phyloP scores from a whole-genome alignment of 53 echinoderm and acorn worm genomes.

The Holothuria leucospilota region DNA sequence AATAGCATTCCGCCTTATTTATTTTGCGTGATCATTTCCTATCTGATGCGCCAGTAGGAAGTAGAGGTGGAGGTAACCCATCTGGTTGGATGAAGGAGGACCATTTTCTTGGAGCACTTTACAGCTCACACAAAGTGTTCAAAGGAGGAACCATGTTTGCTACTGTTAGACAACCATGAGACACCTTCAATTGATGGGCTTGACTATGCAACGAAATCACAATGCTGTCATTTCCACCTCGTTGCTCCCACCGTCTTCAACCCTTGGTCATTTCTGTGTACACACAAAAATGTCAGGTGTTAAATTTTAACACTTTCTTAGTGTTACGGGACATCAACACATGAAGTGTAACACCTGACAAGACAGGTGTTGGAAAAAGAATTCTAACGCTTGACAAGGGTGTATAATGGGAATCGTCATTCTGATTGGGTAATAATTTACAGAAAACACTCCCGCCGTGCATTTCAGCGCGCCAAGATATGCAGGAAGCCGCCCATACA shows the following conservation, averaged over 20 bases:
- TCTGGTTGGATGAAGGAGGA: conserved; percentile 30
- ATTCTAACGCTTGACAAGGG: too few relatives aligned
- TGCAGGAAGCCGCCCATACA: too few relatives aligned
- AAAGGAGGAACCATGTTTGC: neutral
- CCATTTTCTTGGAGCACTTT: neutral
- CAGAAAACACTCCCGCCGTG: too few relatives aligned
- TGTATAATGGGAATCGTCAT: too few relatives aligned
- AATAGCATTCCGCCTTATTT: conserved; percentile 9
- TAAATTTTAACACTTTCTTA: too few relatives aligned
- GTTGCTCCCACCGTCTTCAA: conserved; percentile 24
- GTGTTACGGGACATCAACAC: too few relatives aligned
- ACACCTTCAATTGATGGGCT: conserved; percentile 15
- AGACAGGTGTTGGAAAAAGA: too few relatives aligned
- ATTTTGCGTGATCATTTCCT: neutral
- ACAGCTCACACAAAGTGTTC: neutral
- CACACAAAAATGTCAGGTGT: too few relatives aligned
- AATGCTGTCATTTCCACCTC: conserved; percentile 23
- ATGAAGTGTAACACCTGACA: too few relatives aligned
- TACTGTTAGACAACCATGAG: conserved; percentile 18
- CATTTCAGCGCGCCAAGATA: too few relatives aligned
- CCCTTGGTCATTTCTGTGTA: neutral
- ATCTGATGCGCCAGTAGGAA: neutral
- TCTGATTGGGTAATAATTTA: too few relatives aligned
- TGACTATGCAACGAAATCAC: neutral
- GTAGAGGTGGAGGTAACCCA: neutral